Base-by-base conservation (phyloP, 64 coral and sea anemone species). In the Hydrozoanthus tunicans region DNA sequence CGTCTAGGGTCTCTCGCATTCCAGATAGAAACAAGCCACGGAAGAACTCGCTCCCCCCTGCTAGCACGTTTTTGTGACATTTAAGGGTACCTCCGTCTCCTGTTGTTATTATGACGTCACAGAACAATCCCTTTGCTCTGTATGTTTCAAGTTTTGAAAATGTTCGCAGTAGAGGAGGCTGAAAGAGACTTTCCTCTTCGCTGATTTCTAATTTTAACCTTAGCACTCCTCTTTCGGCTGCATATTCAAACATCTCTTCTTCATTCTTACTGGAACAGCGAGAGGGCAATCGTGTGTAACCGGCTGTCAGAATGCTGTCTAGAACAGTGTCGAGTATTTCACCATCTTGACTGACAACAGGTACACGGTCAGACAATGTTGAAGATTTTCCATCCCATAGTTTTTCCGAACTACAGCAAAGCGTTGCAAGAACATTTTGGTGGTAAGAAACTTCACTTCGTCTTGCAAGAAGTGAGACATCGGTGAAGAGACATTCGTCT, bases 21-120 rank as follows among this genome's bases (percentile, higher is more conserved):
- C 78, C 78, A 80, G 78, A 80, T 20, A 32, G 13, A 62, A 80
- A 80, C 58, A 80, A 80, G 9, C 57, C 78, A 17, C 26, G 78
- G 78, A 80, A 80, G 61, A 80, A 80, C n/a, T 80, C 78, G 4
- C 78, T 62, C 25, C 78, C 78, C 4, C 55, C 78, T 20, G 78
- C 78, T 4, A 80, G 57, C 78, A 80, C 78, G 60, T 59, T 80
- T 54, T 80, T 80, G 27, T 80, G 78, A 15, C 78, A 80, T 23
- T 24, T 17, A 11, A 80, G 27, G 9, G 56, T 59, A 55, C 78
- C 56, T 58, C 58, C 56, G 61, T 80, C 25, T 80, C 25, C 78
- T 59, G 78, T 80, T 24, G 10, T 80, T 25, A 80, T 59, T 80
- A 58, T 80, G 78, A 80, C 57, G 78, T 80, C 78, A 80, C 78